phyloP scores from a whole-genome alignment of 2,113 vertebrate species.

The Cnemophilus loriae region DNA sequence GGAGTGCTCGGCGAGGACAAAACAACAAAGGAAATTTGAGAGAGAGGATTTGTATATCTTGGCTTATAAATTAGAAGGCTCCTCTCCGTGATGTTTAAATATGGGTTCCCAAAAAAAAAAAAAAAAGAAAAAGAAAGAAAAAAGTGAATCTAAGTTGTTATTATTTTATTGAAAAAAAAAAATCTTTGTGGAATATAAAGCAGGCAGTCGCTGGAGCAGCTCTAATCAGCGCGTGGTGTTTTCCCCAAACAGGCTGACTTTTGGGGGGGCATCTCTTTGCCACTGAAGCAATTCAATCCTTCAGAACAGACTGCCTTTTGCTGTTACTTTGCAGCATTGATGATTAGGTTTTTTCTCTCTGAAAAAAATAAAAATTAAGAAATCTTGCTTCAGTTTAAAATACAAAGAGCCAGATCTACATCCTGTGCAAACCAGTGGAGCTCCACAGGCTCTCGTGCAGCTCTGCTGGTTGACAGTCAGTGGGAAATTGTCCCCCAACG shows the following conservation, averaged over 20 bases:
- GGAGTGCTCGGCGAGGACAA: slow-evolving; percentile 39
- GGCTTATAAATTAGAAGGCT: slow-evolving; percentile 51
- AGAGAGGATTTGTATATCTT: slow-evolving; percentile 58
- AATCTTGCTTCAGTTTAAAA: slow-evolving; percentile 1
- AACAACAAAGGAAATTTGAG: slow-evolving; percentile 64
- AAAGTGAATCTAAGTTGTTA: slow-evolving; percentile 6
- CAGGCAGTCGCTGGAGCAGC: background rate
- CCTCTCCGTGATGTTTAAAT: slow-evolving; percentile 24
- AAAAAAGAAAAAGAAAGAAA: background rate
- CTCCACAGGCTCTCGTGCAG: background rate
- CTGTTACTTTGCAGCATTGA: background rate
- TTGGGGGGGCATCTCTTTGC: background rate
- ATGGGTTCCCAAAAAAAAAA: background rate
- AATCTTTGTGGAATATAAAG: slow-evolving; percentile 1
- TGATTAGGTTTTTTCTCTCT: background rate
- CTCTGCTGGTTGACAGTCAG: background rate
- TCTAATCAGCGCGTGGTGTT: background rate
- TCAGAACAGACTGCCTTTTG: background rate
- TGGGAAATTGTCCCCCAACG: background rate
- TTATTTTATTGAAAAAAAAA: background rate
- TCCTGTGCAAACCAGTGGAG: background rate
- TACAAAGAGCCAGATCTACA: background rate
- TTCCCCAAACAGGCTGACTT: background rate
- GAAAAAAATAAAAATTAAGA: background rate
- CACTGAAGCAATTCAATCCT: background rate